Conservation (phyloP, 2,888 invertebrate genomes). For the Amiota communis region DNA sequence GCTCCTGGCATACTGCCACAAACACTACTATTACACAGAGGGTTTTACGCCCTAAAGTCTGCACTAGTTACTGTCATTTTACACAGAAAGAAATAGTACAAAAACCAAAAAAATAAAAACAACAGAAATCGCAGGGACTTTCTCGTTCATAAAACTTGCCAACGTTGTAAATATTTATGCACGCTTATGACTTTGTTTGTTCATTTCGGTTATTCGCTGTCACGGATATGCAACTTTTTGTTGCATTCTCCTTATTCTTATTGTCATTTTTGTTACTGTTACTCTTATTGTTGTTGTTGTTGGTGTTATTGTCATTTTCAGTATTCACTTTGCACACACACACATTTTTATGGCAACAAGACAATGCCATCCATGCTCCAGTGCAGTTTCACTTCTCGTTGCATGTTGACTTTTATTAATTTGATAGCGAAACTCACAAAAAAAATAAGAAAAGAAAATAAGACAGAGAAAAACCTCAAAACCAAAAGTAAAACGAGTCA, state of each 20-base stretch:
- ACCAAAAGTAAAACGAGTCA: no score
- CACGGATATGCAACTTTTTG: slow-evolving; percentile 21
- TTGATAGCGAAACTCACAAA: slow-evolving; percentile 12
- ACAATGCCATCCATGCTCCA: slow-evolving; percentile 12
- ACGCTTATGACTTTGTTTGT: slow-evolving; percentile 31
- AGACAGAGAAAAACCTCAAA: background rate
- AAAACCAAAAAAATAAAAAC: background rate
- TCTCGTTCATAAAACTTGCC: slow-evolving; percentile 16
- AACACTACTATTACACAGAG: background rate
- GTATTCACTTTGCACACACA: background rate
- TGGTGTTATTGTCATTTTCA: background rate
- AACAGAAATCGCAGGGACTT: slow-evolving; percentile 1
- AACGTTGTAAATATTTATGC: slow-evolving; percentile 27
- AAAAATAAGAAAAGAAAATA: slow-evolving; percentile 1
- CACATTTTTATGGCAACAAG: slow-evolving; percentile 6
- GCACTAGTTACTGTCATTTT: background rate
- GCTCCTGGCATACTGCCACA: slow-evolving; percentile 9
- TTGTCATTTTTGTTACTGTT: background rate
- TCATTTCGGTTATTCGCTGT: slow-evolving; percentile 30
- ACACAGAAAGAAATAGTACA: no score
- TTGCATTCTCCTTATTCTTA: background rate
- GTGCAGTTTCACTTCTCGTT: no score
- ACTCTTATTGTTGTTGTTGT: background rate
- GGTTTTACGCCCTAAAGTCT: background rate
- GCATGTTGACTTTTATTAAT: slow-evolving; percentile 29